These are phyloP conservation scores for Heliconius ethilla DNA, from an alignment of 2,888 invertebrate genomes.

Conservation along the genomic window DNA sequence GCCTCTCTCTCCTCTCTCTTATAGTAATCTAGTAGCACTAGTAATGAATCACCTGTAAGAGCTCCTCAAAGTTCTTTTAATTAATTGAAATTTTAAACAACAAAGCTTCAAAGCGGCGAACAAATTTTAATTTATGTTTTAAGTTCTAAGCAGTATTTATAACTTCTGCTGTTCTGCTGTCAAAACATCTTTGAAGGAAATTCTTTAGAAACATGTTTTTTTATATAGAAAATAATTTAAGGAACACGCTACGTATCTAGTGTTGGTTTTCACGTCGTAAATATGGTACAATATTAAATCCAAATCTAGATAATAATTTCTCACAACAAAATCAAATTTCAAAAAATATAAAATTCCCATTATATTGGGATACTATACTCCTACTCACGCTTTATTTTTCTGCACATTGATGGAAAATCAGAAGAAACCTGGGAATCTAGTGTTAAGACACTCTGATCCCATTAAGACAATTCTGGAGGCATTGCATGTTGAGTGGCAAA, in stretches of 20 bases:
- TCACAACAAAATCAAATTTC: too few relatives aligned
- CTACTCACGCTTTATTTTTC: too few relatives aligned
- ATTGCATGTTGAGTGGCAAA: too few relatives aligned
- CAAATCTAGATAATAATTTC: background rate
- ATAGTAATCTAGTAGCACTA: slow-evolving; percentile 8
- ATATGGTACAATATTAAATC: background rate
- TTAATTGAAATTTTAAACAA: slow-evolving; percentile 40
- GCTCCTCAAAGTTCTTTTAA: slow-evolving; percentile 34
- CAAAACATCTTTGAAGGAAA: slow-evolving; percentile 13
- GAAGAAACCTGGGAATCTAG: too few relatives aligned
- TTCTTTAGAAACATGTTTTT: slow-evolving; percentile 7
- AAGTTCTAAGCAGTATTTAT: slow-evolving; percentile 36
- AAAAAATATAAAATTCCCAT: too few relatives aligned
- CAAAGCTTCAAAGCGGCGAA: slow-evolving; percentile 32
- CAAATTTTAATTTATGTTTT: slow-evolving; percentile 39
- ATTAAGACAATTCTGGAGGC: too few relatives aligned
- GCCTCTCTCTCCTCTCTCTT: background rate
- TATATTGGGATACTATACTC: too few relatives aligned
- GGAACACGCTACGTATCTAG: background rate
- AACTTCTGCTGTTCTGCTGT: slow-evolving; percentile 25
- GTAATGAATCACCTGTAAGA: background rate
- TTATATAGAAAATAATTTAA: background rate
- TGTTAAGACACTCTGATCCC: too few relatives aligned
- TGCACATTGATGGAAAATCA: too few relatives aligned
- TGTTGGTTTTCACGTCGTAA: background rate